phyloP scores from a whole-genome alignment of 92 coral and sea anemone genomes.

The Chrysogorgia sp. region DNA sequence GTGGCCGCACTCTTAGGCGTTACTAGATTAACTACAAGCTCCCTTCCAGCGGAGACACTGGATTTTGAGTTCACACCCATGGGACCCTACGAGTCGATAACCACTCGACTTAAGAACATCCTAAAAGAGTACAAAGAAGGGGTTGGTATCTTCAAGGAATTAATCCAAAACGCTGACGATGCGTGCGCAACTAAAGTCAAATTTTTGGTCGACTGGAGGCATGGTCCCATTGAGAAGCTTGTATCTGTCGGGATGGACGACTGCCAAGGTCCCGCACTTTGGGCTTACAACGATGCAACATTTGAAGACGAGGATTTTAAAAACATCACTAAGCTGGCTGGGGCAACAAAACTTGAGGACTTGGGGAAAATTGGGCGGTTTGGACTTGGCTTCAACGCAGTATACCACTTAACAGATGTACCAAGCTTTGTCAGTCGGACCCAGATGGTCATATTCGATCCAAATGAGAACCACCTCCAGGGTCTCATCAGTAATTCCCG shows the following conservation, averaged over 20 bases:
- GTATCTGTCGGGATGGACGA: slow-evolving; percentile 62
- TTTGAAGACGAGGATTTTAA: slow-evolving; percentile 59
- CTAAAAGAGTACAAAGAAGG: slow-evolving; percentile 80
- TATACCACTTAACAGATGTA: slow-evolving; percentile 63
- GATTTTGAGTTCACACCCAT: slow-evolving; percentile 60
- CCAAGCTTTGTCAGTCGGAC: slow-evolving; percentile 60
- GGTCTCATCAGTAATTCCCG: slow-evolving; percentile 51
- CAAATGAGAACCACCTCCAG: slow-evolving; percentile 51
- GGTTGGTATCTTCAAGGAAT: slow-evolving; percentile 69
- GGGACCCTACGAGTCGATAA: slow-evolving; percentile 81
- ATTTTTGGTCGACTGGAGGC: slow-evolving; percentile 82
- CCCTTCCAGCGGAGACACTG: slow-evolving; percentile 44
- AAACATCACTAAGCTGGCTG: slow-evolving; percentile 65
- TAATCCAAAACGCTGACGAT: slow-evolving; percentile 79
- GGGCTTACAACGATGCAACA: slow-evolving; percentile 69
- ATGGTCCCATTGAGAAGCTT: slow-evolving; percentile 53
- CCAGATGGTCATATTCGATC: slow-evolving; percentile 58
- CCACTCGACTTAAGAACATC: slow-evolving; percentile 73
- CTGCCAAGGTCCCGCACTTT: slow-evolving; percentile 74
- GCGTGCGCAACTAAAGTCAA: slow-evolving; percentile 78
- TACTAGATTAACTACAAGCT: slow-evolving; percentile 34
- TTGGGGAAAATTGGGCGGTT: slow-evolving; percentile 66
- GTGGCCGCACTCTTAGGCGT: slow-evolving; percentile 48
- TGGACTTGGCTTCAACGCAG: slow-evolving; percentile 69
- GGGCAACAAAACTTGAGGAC: slow-evolving; percentile 59